Evolutionary conservation across 2,888 invertebrate genomes (phyloP).

Genomic region (Dasysyrphus albostriatus): DNA sequence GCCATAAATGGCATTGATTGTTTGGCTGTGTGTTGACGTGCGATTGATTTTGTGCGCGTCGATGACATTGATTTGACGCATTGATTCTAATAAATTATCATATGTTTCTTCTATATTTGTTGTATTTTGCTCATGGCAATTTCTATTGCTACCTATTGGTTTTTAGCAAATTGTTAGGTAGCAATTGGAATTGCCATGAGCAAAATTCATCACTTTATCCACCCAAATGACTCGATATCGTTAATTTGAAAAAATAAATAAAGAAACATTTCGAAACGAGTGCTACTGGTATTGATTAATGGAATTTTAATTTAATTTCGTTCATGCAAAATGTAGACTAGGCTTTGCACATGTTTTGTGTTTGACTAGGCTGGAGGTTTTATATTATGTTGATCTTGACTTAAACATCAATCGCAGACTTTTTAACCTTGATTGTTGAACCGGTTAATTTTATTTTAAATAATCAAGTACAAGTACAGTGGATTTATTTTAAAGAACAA

Average conservation of each 20-base stretch:
- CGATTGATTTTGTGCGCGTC: slow-evolving; percentile 65
- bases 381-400: slow-evolving; percentile 5
- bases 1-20: slow-evolving; percentile 33
- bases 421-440: not conserved
- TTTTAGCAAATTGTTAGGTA: not conserved
- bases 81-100: slow-evolving; percentile 43
- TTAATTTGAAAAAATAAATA: slow-evolving; percentile 36
- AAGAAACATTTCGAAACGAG: slow-evolving; percentile 44
- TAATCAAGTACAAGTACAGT: not conserved
- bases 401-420: not conserved
- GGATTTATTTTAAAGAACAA: no score
- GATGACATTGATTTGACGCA: slow-evolving; percentile 70
- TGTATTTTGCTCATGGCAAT: slow-evolving; percentile 14
- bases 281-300: slow-evolving; percentile 54
- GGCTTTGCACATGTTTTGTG: not conserved
- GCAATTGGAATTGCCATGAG: slow-evolving; percentile 36
- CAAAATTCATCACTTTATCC: not conserved
- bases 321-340: slow-evolving; percentile 20
- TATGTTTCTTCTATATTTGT: slow-evolving; percentile 32
- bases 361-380: not conserved
- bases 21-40: slow-evolving; percentile 19
- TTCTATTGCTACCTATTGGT: no score
- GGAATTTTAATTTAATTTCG: slow-evolving; percentile 61
- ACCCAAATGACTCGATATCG: slow-evolving; percentile 16
- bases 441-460: not conserved